phyloP scores from a whole-genome alignment of 2,888 invertebrate genomes.

The Drosophila subsilvestris region DNA sequence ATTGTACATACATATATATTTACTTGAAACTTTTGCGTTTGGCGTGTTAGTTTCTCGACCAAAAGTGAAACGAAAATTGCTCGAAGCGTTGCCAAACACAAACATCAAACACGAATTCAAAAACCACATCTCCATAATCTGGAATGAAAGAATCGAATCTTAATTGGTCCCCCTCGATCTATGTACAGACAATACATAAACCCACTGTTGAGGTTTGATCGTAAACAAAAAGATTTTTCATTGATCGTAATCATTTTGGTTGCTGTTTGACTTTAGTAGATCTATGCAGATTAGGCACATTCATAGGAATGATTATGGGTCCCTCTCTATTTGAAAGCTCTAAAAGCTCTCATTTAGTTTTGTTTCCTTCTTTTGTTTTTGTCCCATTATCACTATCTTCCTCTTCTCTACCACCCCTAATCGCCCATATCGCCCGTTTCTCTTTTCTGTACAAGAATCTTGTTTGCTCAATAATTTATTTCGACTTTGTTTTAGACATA shows the following conservation, averaged over 20 bases:
- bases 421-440: neutral
- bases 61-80: constrained; percentile 40
- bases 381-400: neutral
- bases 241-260: neutral
- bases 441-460: constrained; percentile 7
- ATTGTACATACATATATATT: constrained; percentile 49
- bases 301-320: neutral
- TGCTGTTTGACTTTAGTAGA: neutral
- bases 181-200: neutral
- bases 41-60: constrained; percentile 25
- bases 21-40: constrained; percentile 34
- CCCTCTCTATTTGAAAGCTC: neutral
- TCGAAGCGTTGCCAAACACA: constrained; percentile 49
- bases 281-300: neutral
- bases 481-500: constrained; percentile 11
- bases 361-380: neutral
- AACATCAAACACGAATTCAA: constrained; percentile 17
- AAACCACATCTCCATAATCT: constrained; percentile 13
- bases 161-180: neutral
- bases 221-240: neutral
- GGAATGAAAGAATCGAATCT: constrained; percentile 2
- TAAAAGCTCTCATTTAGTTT: neutral
- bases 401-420: neutral
- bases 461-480: constrained; percentile 20
- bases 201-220: neutral